Conservation (phyloP, 2,797 vertebrate species). For the Setipinna tenuifilis region DNA sequence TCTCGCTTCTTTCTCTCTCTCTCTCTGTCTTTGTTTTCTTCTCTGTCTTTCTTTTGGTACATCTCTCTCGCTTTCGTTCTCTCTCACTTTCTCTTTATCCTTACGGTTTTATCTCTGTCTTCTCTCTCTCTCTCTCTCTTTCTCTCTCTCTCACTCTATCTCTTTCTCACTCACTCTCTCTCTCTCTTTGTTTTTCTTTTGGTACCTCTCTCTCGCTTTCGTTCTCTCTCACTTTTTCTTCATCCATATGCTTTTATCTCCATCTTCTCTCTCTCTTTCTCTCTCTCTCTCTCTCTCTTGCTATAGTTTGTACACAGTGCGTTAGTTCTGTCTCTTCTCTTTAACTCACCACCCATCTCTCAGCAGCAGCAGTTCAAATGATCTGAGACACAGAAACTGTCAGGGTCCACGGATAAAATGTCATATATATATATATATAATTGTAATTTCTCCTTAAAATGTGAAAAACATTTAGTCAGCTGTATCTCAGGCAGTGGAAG, state of each 20-base stretch:
- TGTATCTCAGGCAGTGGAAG: neutral
- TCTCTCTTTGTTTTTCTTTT: neutral
- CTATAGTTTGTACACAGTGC: neutral
- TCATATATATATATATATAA: neutral
- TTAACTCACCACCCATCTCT: neutral
- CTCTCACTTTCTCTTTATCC: neutral
- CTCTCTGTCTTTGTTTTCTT: neutral
- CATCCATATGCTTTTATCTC: neutral
- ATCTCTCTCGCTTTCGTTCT: neutral
- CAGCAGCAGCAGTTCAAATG: neutral
- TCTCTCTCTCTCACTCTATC: neutral
- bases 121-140: constrained; percentile 3
- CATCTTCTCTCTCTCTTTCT: neutral
- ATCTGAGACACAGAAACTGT: neutral
- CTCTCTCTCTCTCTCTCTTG: neutral
- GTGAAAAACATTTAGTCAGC: neutral
- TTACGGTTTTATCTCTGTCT: neutral
- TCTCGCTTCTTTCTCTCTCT: neutral
- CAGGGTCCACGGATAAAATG: neutral
- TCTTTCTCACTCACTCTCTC: neutral
- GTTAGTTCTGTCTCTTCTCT: neutral
- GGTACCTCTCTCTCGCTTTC: constrained; percentile 3
- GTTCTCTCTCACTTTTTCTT: neutral
- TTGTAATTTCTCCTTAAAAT: neutral
- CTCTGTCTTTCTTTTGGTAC: neutral